Conservation (phyloP, 2,113 vertebrate species). For the Varanus komodoensis region DNA sequence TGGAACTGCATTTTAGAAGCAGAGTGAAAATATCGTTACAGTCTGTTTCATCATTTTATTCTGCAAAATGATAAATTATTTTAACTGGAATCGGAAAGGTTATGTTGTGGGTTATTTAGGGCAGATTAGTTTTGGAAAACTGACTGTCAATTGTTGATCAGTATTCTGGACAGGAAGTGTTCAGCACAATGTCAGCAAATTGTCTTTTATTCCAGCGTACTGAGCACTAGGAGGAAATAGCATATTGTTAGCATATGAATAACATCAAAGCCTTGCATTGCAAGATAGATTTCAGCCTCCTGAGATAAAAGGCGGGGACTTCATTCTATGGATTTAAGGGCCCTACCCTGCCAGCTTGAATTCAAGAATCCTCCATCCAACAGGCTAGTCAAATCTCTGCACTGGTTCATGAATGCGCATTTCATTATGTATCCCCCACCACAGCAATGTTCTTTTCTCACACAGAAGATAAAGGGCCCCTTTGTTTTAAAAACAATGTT, state of each 20-base stretch:
- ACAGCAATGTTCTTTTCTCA: conserved; percentile 58
- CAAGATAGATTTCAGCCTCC: conserved; percentile 73
- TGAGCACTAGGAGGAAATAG: conserved; percentile 71
- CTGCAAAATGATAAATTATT: conserved; percentile 79
- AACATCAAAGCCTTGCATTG: conserved; percentile 72
- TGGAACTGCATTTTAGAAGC: conserved; percentile 72
- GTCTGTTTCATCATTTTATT: conserved; percentile 77
- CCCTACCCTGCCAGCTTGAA: conserved; percentile 47
- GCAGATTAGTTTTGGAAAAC: conserved; percentile 57
- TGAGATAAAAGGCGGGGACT: conserved; percentile 65
- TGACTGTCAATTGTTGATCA: conserved; percentile 68
- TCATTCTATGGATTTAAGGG: conserved; percentile 45
- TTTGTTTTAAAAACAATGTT: conserved; percentile 58
- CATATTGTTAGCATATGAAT: conserved; percentile 81
- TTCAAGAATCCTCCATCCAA: conserved; percentile 40
- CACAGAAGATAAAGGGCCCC: conserved; percentile 40
- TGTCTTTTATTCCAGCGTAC: conserved; percentile 74
- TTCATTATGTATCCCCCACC: conserved; percentile 60
- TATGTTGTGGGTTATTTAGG: conserved; percentile 60
- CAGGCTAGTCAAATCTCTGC: conserved; percentile 53
- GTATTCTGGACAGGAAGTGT: conserved; percentile 69
- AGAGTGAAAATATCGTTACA: conserved; percentile 74
- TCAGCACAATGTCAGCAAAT: conserved; percentile 74
- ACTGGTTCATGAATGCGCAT: conserved; percentile 53
- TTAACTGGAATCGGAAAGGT: conserved; percentile 75